Evolutionary conservation across 1,140 invertebrate species (phyloP), one percentile per base, ranked within the genome.

Genomic region (Coenobita brevimanus): DNA sequence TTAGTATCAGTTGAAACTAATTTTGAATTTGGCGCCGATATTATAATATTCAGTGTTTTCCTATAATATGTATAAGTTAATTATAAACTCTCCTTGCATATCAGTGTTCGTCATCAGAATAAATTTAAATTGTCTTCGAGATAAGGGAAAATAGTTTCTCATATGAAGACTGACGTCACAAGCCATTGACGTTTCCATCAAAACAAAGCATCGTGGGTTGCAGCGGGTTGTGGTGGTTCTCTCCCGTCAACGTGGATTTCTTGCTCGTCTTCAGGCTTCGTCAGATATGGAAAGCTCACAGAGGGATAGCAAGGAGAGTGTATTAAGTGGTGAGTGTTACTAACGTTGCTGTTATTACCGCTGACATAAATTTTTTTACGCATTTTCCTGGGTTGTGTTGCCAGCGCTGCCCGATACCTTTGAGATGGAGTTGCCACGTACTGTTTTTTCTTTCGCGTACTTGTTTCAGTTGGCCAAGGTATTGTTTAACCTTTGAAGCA

Each of bases 121-220:
- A n/a, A n/a, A n/a, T n/a, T n/a, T n/a, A n/a, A n/a, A n/a, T n/a
- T n/a, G n/a, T n/a, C n/a, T 50, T 50, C 6, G 17, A 50, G 6
- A 17, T 50, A 50, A 50, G 6, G 17, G 6, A 50, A 6, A 50
- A 4, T 67, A 43, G 38, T 64, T 69, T 54, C 13, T 41, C 3
- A 27, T 69, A 67, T 82, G 57, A 46, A 3, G 13, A 3, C 10
- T 80, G 78, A 60, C 50, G 78, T 54, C 78, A 54, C 78, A 27
- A 17, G 15, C 10, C 79, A 81, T 57, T 81, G 79, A 81, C 79
- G 79, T 81, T 64, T 41, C 24, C 54, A 81, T 24, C 79, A 81
- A 64, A 64, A 81, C 79, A 81, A 64, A 64, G 79, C 67, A 33
- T 71, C 67, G 67, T 71, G 67, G 67, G 33, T 30, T 27, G 17